phyloP scores from a whole-genome alignment of 1,140 invertebrate genomes.

The Papilio polytes region DNA sequence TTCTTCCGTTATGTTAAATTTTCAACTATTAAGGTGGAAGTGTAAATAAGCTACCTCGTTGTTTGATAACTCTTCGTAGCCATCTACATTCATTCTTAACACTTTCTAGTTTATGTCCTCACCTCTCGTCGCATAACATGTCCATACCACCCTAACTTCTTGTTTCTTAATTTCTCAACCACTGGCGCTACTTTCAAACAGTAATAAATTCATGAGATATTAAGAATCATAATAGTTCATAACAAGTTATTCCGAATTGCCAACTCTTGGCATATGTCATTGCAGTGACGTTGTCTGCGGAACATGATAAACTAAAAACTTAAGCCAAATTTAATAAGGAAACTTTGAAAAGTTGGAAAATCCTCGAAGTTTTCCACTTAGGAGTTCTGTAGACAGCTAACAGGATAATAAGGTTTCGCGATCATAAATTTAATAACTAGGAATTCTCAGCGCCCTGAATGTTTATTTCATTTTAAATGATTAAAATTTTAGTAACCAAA shows the following conservation, averaged over 20 bases:
- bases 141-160: too few species aligned
- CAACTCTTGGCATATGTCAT: neutral
- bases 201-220: neutral
- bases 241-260: neutral
- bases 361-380: constrained; percentile 31
- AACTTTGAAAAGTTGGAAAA: constrained; percentile 29
- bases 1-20: too few species aligned
- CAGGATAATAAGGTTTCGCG: constrained; percentile 36
- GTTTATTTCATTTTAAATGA: neutral
- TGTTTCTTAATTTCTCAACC: too few species aligned
- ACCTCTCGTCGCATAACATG: too few species aligned
- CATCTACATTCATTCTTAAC: too few species aligned
- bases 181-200: neutral
- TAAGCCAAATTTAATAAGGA: constrained; percentile 33
- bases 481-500: constrained; percentile 13
- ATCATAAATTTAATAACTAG: constrained; percentile 33
- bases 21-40: too few species aligned
- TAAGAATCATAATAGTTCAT: neutral
- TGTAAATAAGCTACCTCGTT: too few species aligned
- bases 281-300: neutral
- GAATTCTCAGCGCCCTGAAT: neutral
- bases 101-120: too few species aligned
- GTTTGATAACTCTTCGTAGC: too few species aligned
- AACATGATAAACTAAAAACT: constrained; percentile 30
- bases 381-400: constrained; percentile 36